Base-by-base conservation (phyloP, 2,113 vertebrate species). In the Ailuropoda melanoleuca region DNA sequence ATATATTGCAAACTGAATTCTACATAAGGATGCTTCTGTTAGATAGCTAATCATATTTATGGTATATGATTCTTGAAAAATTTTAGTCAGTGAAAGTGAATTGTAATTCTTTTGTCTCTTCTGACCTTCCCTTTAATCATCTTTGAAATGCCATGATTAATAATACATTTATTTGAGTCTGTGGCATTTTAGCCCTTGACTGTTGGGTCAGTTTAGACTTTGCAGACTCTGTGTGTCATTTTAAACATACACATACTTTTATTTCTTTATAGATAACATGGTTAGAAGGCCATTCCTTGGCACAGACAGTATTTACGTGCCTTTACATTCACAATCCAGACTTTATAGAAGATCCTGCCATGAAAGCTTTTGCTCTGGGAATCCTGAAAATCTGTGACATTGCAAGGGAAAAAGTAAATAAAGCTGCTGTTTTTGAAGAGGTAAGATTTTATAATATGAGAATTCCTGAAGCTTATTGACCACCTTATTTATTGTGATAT, bases 301-400 rank as follows among this genome's bases (percentile, higher is more conserved):
- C 99, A 62, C 99, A 99, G 99, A 99, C 99, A 0, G 99, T 99
- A 68, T 99, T 99, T 98, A 99, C 99, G n/a, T 99, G 99, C 98
- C 99, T 99, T 97, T 99, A 99, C 39, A 99, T 99, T 98, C 99
- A 99, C 98, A 99, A 99, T 98, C 99, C 99, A 8, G 99, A 99
- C 98, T 99, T 99, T 90, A 99, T 99, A 98, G 99, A 99, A 98
- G 99, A 99, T 98, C 99, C 99, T 80, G 99, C 99, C 83, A 99
- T 99, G 98, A 99, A 99, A 98, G 99, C 99, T 88, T 99, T 99
- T 98, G 99, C 99, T 96, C 98, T 99, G 55, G 99, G 99, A 46
- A 99, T 99, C 97, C 99, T 99, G 85, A 99, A 99, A 98, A 99
- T 99, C 93, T 99, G 99, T 96, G 99, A 99, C 98, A 99, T 99